phyloP scores from a whole-genome alignment of 2,888 invertebrate species.

The Autographa gamma region DNA sequence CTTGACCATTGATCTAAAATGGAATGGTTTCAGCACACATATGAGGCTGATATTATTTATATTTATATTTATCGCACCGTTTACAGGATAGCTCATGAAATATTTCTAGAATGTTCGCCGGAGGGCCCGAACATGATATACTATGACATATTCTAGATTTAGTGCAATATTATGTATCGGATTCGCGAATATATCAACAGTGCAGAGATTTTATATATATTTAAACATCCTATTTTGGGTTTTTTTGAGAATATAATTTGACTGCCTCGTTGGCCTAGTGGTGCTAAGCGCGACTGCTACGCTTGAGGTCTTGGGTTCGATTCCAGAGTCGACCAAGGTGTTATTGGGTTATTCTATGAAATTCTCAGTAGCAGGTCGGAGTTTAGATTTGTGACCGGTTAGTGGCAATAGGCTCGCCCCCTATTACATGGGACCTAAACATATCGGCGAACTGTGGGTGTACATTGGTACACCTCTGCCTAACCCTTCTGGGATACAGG shows the following conservation, averaged over 20 bases:
- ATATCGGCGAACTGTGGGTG: no score
- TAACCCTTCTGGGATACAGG: no score
- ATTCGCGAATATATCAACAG: not conserved
- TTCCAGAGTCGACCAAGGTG: no score
- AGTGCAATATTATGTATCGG: not conserved
- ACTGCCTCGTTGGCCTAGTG: no score
- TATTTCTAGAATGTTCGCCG: not conserved
- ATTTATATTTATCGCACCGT: conserved; percentile 7
- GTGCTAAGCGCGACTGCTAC: no score
- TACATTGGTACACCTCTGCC: no score
- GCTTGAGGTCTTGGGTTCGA: no score
- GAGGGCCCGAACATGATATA: conserved; percentile 3
- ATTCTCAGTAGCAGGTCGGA: no score
- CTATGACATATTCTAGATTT: not conserved
- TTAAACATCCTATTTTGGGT: not conserved
- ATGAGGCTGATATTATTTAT: not conserved
- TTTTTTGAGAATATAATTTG: not conserved
- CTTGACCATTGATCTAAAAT: conserved; percentile 4
- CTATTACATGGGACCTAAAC: no score
- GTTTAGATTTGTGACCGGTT: no score
- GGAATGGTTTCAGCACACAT: not conserved
- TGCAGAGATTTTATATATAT: not conserved
- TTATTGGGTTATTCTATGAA: no score
- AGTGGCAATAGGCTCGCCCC: no score
- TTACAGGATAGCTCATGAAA: conserved; percentile 6